Conservation (phyloP, 2,888 invertebrate genomes). For the Dicyrtoma fusca region DNA sequence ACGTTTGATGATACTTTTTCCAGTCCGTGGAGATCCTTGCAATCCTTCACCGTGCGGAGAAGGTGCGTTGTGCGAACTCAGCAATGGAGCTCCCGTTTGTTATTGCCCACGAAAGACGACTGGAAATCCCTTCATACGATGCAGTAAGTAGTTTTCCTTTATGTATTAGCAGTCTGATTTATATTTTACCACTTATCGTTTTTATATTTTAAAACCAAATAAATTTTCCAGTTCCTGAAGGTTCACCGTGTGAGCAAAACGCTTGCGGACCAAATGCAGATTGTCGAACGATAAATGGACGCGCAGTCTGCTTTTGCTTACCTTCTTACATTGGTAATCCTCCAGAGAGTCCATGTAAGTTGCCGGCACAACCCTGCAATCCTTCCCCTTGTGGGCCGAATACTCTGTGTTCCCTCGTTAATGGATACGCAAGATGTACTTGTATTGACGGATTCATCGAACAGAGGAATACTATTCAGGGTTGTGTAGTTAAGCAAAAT, state of each 20-base stretch:
- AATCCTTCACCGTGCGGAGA: conserved; percentile 53
- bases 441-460: conserved; percentile 81
- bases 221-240: conserved; percentile 90
- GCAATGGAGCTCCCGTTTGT: conserved; percentile 71
- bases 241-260: conserved; percentile 76
- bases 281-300: conserved; percentile 73
- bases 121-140: conserved; percentile 86
- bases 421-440: conserved; percentile 82
- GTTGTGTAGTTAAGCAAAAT: conserved; percentile 74
- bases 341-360: conserved; percentile 66
- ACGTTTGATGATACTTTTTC: no score
- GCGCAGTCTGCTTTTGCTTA: conserved; percentile 82
- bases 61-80: conserved; percentile 38
- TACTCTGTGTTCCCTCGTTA: conserved; percentile 76
- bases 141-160: conserved; percentile 73
- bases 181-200: no score
- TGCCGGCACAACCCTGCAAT: conserved; percentile 78
- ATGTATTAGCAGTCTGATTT: no score
- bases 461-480: conserved; percentile 84
- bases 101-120: conserved; percentile 81
- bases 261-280: conserved; percentile 65
- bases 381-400: conserved; percentile 87
- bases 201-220: no score
- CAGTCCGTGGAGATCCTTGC: conserved; percentile 62
- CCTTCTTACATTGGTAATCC: conserved; percentile 86